A percentile compares a stretch with the other conserved stretches of the same genome.
phyloP scores from a whole-genome alignment of 2,113 vertebrate genomes.

The Malurus elegans region DNA sequence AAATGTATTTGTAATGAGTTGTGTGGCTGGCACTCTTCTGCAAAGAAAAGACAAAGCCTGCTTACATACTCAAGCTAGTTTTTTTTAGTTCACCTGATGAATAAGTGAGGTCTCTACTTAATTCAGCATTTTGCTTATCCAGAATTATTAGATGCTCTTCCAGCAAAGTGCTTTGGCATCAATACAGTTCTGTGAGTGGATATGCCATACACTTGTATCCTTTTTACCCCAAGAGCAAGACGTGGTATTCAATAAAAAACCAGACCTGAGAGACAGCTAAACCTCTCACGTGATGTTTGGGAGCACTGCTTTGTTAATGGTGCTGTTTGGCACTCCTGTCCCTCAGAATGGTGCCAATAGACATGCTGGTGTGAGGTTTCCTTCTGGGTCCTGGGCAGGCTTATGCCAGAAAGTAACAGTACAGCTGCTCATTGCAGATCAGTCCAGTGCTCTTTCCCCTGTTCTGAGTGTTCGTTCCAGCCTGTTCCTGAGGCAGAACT shows the following conservation, averaged over 20 bases:
- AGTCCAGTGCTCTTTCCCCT: background rate
- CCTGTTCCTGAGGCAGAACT: background rate
- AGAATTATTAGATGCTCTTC: background rate
- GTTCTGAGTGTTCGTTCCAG: background rate
- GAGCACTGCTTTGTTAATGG: background rate
- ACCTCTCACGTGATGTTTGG: background rate
- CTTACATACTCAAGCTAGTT: background rate
- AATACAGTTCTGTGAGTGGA: background rate
- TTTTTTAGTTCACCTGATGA: background rate
- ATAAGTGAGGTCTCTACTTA: background rate
- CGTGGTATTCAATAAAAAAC: background rate
- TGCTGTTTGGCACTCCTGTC: background rate
- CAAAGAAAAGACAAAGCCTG: background rate
- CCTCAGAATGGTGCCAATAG: background rate
- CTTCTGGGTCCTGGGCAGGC: background rate
- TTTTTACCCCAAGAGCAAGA: background rate
- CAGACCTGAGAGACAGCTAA: background rate
- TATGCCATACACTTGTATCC: background rate
- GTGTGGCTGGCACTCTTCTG: background rate
- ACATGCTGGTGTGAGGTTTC: background rate
- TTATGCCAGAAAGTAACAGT: background rate
- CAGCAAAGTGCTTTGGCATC: background rate
- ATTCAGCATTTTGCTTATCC: background rate
- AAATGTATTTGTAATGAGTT: background rate
- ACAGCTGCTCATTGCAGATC: background rate